A percentile compares a stretch with the other conserved stretches of the same genome.
phyloP scores from a whole-genome alignment of 2,888 invertebrate species.

The Drosophila formosana region DNA sequence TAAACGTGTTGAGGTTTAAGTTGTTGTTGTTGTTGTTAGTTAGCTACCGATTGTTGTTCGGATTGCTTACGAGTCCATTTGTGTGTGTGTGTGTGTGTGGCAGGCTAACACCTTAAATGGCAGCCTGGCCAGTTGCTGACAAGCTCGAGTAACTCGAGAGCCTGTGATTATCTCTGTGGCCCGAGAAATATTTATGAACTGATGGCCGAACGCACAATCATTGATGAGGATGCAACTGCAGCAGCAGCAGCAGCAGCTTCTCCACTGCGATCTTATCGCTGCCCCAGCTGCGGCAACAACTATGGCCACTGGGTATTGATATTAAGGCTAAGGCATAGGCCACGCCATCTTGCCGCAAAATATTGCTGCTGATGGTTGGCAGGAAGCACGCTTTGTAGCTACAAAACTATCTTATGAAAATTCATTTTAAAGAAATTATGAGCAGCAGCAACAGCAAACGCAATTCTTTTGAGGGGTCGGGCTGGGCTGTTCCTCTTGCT shows the following conservation, averaged over 20 bases:
- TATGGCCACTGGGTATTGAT: slow-evolving; percentile 49
- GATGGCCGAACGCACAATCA: slow-evolving; percentile 58
- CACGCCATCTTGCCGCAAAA: slow-evolving; percentile 53
- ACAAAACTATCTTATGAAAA: slow-evolving; percentile 62
- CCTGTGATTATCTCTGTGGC: slow-evolving; percentile 63
- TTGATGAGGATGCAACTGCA: slow-evolving; percentile 59
- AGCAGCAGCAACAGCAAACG: slow-evolving; percentile 22
- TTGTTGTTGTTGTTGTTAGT: slow-evolving; percentile 39
- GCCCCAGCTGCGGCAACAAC: slow-evolving; percentile 33
- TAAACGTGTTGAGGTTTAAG: slow-evolving; percentile 70
- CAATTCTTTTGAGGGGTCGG: slow-evolving; percentile 52
- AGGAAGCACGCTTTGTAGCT: slow-evolving; percentile 78
- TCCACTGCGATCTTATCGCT: slow-evolving; percentile 48
- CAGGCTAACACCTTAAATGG: slow-evolving; percentile 77
- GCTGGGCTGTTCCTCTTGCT: slow-evolving; percentile 1
- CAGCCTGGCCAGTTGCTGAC: slow-evolving; percentile 51
- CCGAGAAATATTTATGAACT: slow-evolving; percentile 76
- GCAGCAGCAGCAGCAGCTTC: slow-evolving; percentile 14
- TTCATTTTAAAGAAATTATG: slow-evolving; percentile 35
- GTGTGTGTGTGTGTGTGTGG: slow-evolving; percentile 33
- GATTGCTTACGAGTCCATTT: slow-evolving; percentile 1
- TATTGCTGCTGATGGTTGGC: slow-evolving; percentile 41
- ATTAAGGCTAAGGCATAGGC: slow-evolving; percentile 52
- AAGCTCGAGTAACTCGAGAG: slow-evolving; percentile 70
- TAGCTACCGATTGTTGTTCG: slow-evolving; percentile 39